A percentile compares a stretch with the other conserved stretches of the same genome.
These are phyloP conservation scores for Ferdinandea cuprea DNA, from an alignment of 2,888 invertebrate species.

Conservation along the genomic window DNA sequence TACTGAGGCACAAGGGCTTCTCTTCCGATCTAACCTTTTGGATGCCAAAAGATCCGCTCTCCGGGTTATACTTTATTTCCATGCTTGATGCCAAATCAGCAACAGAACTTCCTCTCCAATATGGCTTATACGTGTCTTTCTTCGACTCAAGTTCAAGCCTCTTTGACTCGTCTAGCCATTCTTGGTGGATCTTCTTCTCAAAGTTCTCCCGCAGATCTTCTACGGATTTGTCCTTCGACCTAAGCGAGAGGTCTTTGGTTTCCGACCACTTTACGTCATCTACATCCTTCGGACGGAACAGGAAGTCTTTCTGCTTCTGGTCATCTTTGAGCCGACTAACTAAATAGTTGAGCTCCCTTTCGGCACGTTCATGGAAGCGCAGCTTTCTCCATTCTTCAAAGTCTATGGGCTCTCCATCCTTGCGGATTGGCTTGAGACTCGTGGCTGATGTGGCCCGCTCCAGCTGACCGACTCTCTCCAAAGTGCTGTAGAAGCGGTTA, in stretches of 20 bases:
- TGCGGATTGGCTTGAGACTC: constrained; percentile 88
- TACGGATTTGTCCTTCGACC: constrained; percentile 93
- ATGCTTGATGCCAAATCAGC: constrained; percentile 90
- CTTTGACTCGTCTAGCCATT: constrained; percentile 83
- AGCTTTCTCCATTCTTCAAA: constrained; percentile 94
- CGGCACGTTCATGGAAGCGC: constrained; percentile 90
- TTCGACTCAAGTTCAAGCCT: constrained; percentile 80
- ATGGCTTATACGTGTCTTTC: constrained; percentile 90
- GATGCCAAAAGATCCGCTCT: constrained; percentile 78
- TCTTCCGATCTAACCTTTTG: constrained; percentile 70
- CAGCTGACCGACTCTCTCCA: constrained; percentile 92
- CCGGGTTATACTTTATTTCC: constrained; percentile 85
- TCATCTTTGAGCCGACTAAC: constrained; percentile 90
- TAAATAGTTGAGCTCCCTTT: constrained; percentile 90
- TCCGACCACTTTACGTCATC: constrained; percentile 90
- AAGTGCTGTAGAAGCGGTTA: constrained; percentile 91
- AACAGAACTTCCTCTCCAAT: constrained; percentile 93
- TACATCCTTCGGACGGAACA: constrained; percentile 90
- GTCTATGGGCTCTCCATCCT: constrained; percentile 92
- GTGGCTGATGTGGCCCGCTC: constrained; percentile 89
- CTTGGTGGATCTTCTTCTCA: constrained; percentile 85
- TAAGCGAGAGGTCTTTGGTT: constrained; percentile 89
- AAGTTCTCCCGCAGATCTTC: constrained; percentile 92
- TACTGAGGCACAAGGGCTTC: constrained; percentile 87
- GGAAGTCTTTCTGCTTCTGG: constrained; percentile 92